Conservation (phyloP, 1,140 invertebrate genomes). For the Monomorium pharaonis region DNA sequence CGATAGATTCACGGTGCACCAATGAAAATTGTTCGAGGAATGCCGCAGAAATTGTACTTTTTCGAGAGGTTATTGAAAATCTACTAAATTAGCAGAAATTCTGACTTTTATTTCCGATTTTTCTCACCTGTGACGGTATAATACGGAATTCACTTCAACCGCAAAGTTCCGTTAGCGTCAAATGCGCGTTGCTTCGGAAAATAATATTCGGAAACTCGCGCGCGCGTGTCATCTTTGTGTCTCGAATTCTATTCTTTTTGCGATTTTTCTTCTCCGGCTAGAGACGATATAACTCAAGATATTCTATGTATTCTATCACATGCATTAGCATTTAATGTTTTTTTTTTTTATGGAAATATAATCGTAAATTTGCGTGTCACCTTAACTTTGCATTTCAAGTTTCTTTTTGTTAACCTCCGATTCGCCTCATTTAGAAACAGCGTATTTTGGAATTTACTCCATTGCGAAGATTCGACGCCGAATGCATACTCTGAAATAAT, state of each 20-base stretch:
- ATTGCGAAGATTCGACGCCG: slow-evolving; percentile 18
- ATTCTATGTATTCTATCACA: slow-evolving; percentile 24
- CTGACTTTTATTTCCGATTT: slow-evolving; percentile 40
- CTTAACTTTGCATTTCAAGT: not conserved
- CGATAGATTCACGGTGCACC: not conserved
- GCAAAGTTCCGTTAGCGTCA: slow-evolving; percentile 29
- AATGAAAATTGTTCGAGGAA: not conserved
- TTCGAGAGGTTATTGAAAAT: slow-evolving; percentile 5
- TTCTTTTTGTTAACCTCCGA: not conserved
- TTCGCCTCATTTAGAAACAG: not conserved
- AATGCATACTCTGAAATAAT: slow-evolving; percentile 5
- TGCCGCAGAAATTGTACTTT: not conserved
- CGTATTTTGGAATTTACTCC: slow-evolving; percentile 33
- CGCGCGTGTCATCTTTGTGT: not conserved
- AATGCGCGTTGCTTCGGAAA: slow-evolving; percentile 40
- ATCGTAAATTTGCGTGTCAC: not conserved
- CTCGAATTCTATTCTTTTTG: not conserved
- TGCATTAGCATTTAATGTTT: not conserved
- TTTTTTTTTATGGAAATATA: slow-evolving; percentile 5
- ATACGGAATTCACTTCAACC: slow-evolving; percentile 18
- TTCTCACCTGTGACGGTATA: slow-evolving; percentile 31
- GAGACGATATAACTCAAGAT: slow-evolving; percentile 8
- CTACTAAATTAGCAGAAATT: slow-evolving; percentile 38
- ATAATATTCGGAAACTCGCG: slow-evolving; percentile 23
- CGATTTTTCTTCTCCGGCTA: slow-evolving; percentile 16